Evolutionary conservation across 1,140 invertebrate species (phyloP), one percentile per base, ranked within the genome.

Genomic region (Maconellicoccus hirsutus): DNA sequence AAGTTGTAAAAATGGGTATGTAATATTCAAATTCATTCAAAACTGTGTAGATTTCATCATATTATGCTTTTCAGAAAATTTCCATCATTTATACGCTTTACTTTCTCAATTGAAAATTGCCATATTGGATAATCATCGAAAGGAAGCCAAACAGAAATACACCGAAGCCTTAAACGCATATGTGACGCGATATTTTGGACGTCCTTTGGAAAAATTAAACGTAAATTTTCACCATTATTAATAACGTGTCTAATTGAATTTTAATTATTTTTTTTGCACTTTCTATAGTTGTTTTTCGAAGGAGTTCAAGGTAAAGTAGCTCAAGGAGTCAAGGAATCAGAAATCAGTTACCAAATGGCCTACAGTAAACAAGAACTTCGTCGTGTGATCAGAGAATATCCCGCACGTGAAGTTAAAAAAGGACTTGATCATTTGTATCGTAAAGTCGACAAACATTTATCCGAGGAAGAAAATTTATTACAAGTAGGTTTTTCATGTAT

Each of bases 271-370:
- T 74, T 73, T 71, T 74, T 69, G 75, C 74, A 7, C n/a, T 72
- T 12, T 72, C 82, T 86, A 73, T 77, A 94, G 90, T 85, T 87
- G 76, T 98, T 97, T 82, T 98, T 98, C 79, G 96, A 96, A 79
- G 92, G 93, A 66, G 93, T 97, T 70, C 89, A 96, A 83, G 87
- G 85, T 26, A 91, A 92, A 81, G 90, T 97, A 71, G 87, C 89
- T 63, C 87, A 90, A 78, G 97, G 97, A 74, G 93, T 97, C 25
- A 96, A 96, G 81, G 91, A 94, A 78, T 94, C 95, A 42, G 97
- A 99, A 84, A 93, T 99, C 71, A 93, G 94, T 77, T 99, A 96
- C 83, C 95, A 98, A 83, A 87, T 97, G 81, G 94, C 94, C 16
- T 99, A 93, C 79, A 98, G 93, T 78, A 97, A 98, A 83, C 92